phyloP scores from a whole-genome alignment of 1,140 invertebrate species.

The Mactra quadrangularis region DNA sequence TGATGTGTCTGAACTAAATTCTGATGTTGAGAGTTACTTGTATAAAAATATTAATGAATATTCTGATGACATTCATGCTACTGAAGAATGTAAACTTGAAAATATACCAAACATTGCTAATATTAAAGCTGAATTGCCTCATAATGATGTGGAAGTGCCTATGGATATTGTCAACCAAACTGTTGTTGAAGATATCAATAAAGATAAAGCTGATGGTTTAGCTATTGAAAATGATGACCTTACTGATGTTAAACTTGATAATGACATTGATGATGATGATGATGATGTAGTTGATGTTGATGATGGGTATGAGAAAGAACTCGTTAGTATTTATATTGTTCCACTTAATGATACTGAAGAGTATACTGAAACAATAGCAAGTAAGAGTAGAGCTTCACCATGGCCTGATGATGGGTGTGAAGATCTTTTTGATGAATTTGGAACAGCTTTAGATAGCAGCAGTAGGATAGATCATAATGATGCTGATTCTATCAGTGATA shows the following conservation, averaged over 20 bases:
- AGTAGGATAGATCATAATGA: too few species aligned
- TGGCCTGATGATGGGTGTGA: conserved; percentile 26
- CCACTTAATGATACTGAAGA: conserved; percentile 42
- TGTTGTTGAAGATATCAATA: too few species aligned
- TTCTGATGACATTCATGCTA: too few species aligned
- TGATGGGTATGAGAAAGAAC: neutral
- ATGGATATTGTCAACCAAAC: too few species aligned
- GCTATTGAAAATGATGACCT: too few species aligned
- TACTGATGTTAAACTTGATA: neutral
- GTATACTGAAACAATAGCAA: neutral
- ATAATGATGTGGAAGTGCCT: too few species aligned
- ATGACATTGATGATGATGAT: neutral
- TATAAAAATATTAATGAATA: too few species aligned
- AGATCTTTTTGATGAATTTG: neutral
- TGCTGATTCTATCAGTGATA: too few species aligned
- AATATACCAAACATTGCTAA: neutral
- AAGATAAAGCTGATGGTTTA: too few species aligned
- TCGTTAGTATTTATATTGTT: conserved; percentile 54
- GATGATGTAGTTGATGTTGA: neutral
- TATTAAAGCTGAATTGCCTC: too few species aligned
- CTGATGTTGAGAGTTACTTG: neutral
- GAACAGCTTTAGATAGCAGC: too few species aligned
- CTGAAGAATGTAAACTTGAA: neutral
- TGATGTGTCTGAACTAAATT: neutral
- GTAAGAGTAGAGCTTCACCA: conserved; percentile 22